Conservation (phyloP, 1,140 invertebrate genomes). For the Bilobella aurantiaca region DNA sequence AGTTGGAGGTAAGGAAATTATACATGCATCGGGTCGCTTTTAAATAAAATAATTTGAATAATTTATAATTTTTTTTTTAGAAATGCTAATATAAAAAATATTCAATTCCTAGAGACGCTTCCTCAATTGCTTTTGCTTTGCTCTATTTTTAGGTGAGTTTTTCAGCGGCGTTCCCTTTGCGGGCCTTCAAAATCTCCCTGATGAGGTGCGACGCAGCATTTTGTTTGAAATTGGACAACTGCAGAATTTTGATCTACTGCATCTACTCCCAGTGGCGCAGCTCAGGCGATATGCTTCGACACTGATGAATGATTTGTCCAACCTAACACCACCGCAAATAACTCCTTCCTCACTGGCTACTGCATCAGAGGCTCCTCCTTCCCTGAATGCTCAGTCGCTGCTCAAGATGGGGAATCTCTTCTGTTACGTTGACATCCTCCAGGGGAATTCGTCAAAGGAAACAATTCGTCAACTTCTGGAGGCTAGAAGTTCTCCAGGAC, state of each 20-base stretch:
- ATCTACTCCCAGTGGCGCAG: constrained; percentile 9
- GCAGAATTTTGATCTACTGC: constrained; percentile 21
- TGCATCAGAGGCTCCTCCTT: neutral
- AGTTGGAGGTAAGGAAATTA: constrained; percentile 27
- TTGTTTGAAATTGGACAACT: constrained; percentile 28
- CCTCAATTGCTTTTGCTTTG: neutral
- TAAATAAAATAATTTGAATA: no score
- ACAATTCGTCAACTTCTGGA: constrained; percentile 19
- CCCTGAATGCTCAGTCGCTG: neutral
- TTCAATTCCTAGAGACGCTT: neutral
- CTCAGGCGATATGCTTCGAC: constrained; percentile 22
- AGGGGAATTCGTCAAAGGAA: neutral
- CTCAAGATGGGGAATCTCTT: constrained; percentile 24
- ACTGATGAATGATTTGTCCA: constrained; percentile 14
- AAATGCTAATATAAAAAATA: neutral
- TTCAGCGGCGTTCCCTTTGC: constrained; percentile 20
- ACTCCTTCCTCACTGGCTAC: neutral
- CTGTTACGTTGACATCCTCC: constrained; percentile 17
- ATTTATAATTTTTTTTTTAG: no score
- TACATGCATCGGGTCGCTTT: no score
- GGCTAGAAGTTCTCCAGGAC: constrained; percentile 14
- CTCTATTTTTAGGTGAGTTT: constrained; percentile 25
- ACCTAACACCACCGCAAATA: neutral
- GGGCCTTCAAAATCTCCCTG: constrained; percentile 11
- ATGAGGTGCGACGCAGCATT: constrained; percentile 8